Evolutionary conservation across 37 sponge, comb jelly and placozoan species (phyloP).

Genomic region (Geodia barretti): DNA sequence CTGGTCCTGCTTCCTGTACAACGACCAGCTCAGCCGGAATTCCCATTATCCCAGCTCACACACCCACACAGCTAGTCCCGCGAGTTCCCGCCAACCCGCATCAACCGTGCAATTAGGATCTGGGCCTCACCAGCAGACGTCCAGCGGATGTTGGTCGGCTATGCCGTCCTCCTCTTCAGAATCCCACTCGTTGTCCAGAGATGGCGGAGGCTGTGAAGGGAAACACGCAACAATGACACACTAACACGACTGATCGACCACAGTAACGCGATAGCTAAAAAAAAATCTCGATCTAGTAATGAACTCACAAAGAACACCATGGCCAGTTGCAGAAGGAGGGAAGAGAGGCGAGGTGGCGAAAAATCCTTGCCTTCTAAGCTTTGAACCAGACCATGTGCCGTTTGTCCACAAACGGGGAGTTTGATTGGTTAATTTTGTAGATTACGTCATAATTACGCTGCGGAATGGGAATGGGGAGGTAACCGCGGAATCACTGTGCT

Average conservation of each 20-base stretch:
- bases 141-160: slow-evolving; percentile 75
- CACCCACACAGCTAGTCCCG: no score
- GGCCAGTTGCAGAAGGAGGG: neutral
- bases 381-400: neutral
- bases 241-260: no score
- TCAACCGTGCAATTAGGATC: no score
- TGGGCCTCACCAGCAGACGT: slow-evolving; percentile 66
- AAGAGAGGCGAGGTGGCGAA: neutral
- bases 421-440: neutral
- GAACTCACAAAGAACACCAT: slow-evolving; percentile 42
- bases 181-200: slow-evolving; percentile 48
- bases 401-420: neutral
- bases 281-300: no score
- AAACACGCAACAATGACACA: neutral
- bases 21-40: neutral
- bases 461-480: neutral
- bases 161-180: slow-evolving; percentile 77
- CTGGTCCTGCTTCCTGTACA: no score
- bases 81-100: no score
- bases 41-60: neutral
- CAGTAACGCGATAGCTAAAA: no score
- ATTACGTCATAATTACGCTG: neutral
- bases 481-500: no score
- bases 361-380: neutral
- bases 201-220: slow-evolving; percentile 34